A percentile compares a stretch with the other conserved stretches of the same genome.
These are phyloP conservation scores for Drosophila mayaguana DNA, from an alignment of 2,888 invertebrate species.

Conservation along the genomic window DNA sequence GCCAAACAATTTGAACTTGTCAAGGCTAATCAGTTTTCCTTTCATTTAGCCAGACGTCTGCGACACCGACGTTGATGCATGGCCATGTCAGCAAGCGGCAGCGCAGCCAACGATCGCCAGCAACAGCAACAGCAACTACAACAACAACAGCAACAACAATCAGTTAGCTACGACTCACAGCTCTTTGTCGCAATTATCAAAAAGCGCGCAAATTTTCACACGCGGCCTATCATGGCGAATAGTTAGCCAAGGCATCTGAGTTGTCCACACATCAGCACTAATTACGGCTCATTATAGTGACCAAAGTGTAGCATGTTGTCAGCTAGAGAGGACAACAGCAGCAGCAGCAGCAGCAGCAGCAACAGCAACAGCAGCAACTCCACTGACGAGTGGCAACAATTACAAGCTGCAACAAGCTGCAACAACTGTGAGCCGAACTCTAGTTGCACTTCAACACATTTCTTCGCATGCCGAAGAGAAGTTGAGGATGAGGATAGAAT, in stretches of 20 bases:
- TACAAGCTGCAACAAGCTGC: constrained; percentile 56
- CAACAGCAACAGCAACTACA: constrained; percentile 3
- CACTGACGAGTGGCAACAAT: constrained; percentile 61
- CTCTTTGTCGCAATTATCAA: constrained; percentile 72
- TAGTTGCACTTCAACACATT: constrained; percentile 18
- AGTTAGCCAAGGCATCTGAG: constrained; percentile 44
- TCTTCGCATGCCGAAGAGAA: not conserved
- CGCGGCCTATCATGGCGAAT: constrained; percentile 63
- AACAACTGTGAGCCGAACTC: constrained; percentile 5
- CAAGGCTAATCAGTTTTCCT: constrained; percentile 77
- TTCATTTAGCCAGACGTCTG: constrained; percentile 71
- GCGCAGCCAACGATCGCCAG: constrained; percentile 7
- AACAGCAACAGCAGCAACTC: constrained; percentile 17
- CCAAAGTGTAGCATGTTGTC: constrained; percentile 81
- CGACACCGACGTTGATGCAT: constrained; percentile 75
- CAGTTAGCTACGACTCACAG: constrained; percentile 12
- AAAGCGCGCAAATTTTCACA: constrained; percentile 79
- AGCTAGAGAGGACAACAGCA: constrained; percentile 63
- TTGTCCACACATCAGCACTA: constrained; percentile 73
- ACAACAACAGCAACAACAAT: not conserved
- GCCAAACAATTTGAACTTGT: constrained; percentile 75
- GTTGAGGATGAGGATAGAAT: not conserved
- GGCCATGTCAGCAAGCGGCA: constrained; percentile 54
- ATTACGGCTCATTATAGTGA: constrained; percentile 81
- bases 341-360: not conserved